phyloP scores from a whole-genome alignment of 2,888 invertebrate species.

The Argyresthia goedartella region DNA sequence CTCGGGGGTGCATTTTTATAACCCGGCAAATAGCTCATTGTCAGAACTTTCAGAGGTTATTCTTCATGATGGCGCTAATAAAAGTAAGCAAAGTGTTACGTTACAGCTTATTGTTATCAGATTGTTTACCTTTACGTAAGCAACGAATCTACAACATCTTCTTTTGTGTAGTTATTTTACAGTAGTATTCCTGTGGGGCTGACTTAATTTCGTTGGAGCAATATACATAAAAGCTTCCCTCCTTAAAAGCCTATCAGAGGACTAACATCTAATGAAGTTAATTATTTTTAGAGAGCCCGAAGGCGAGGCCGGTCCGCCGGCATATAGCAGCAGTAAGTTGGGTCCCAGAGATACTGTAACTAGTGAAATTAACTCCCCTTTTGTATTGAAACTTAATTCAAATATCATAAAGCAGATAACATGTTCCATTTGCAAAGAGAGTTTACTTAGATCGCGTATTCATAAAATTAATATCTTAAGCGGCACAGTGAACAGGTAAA shows the following conservation, averaged over 20 bases:
- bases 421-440: slow-evolving; percentile 30
- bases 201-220: too few species aligned
- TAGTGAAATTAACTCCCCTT: background rate
- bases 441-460: slow-evolving; percentile 34
- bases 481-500: slow-evolving; percentile 36
- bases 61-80: slow-evolving; percentile 35
- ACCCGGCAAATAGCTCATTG: slow-evolving; percentile 50
- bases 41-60: slow-evolving; percentile 27
- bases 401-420: slow-evolving; percentile 1
- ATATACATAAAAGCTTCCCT: too few species aligned
- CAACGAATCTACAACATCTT: background rate
- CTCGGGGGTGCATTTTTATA: slow-evolving; percentile 38
- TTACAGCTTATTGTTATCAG: slow-evolving; percentile 31
- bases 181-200: too few species aligned
- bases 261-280: too few species aligned
- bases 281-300: too few species aligned
- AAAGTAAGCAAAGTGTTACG: slow-evolving; percentile 29
- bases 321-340: too few species aligned
- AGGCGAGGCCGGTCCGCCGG: too few species aligned
- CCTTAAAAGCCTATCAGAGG: too few species aligned
- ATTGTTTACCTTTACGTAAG: slow-evolving; percentile 9
- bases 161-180: too few species aligned
- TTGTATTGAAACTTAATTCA: background rate
- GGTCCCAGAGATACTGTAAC: background rate
- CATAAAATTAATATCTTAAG: slow-evolving; percentile 48